Conservation (phyloP, 2,888 invertebrate species). For the Thelaira solivaga region DNA sequence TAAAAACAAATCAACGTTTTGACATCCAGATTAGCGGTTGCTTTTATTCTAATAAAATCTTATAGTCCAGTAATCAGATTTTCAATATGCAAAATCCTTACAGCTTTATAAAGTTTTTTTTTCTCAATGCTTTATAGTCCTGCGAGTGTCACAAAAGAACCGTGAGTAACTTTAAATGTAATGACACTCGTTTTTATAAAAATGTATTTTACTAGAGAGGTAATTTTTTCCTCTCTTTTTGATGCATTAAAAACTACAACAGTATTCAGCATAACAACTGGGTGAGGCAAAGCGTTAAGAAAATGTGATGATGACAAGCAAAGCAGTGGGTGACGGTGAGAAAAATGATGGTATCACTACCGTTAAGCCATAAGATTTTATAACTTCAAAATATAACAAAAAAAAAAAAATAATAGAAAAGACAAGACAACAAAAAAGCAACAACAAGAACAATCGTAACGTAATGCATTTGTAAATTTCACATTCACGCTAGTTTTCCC, state of each 20-base stretch:
- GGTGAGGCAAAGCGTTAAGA: conserved; percentile 48
- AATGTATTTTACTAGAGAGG: too few species aligned
- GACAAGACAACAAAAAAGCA: background rate
- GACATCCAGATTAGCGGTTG: too few species aligned
- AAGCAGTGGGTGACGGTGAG: background rate
- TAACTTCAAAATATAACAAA: conserved; percentile 14
- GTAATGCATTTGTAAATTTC: conserved; percentile 30
- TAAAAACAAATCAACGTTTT: too few species aligned
- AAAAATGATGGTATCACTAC: background rate
- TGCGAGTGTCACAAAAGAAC: too few species aligned
- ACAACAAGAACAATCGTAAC: background rate
- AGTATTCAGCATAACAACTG: conserved; percentile 32
- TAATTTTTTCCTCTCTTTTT: too few species aligned
- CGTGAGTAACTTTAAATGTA: too few species aligned
- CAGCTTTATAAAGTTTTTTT: too few species aligned
- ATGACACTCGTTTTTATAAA: too few species aligned
- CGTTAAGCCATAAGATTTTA: conserved; percentile 51
- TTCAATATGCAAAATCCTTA: too few species aligned
- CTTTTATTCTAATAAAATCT: too few species aligned
- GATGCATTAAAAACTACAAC: background rate
- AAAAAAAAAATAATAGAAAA: conserved; percentile 8
- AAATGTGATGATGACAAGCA: background rate
- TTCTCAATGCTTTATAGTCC: too few species aligned
- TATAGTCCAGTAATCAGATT: too few species aligned
- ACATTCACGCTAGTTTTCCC: conserved; percentile 41